Evolutionary conservation across 2,888 invertebrate species (phyloP).

Genomic region (Brenthis daphne): DNA sequence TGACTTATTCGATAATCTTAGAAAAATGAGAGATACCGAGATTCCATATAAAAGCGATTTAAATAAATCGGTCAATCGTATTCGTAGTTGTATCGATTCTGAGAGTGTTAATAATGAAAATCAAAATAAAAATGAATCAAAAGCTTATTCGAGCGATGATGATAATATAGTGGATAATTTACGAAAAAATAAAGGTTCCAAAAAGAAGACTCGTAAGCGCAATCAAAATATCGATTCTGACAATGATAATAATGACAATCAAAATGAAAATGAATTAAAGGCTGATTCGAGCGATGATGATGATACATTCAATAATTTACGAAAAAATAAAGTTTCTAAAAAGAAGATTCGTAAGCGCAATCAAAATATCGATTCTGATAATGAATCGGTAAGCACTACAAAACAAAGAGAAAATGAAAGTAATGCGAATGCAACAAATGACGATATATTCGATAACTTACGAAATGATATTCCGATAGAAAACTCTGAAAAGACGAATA

Average conservation of each 20-base stretch:
- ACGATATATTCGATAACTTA: slow-evolving; percentile 9
- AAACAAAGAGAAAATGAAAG: background rate
- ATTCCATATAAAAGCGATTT: slow-evolving; percentile 13
- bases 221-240: slow-evolving; percentile 24
- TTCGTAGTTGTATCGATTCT: slow-evolving; percentile 34
- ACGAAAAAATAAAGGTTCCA: slow-evolving; percentile 53
- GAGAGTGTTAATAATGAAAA: slow-evolving; percentile 21
- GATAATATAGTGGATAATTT: slow-evolving; percentile 71
- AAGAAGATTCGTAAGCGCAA: background rate
- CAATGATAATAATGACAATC: slow-evolving; percentile 19
- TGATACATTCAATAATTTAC: slow-evolving; percentile 68
- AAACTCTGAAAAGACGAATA: slow-evolving; percentile 42
- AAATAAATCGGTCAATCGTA: slow-evolving; percentile 24
- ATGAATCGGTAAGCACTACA: background rate
- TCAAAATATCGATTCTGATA: slow-evolving; percentile 2
- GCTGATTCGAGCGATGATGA: slow-evolving; percentile 52
- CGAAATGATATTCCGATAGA: slow-evolving; percentile 1
- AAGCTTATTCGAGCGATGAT: slow-evolving; percentile 47
- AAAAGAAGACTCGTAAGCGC: background rate
- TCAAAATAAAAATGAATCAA: slow-evolving; percentile 31
- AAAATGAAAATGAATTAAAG: slow-evolving; percentile 32
- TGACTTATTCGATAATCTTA: slow-evolving; percentile 69
- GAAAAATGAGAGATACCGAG: slow-evolving; percentile 52
- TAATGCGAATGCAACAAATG: background rate
- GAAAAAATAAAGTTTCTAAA: slow-evolving; percentile 53